Evolutionary conservation across 2,113 vertebrate genomes (phyloP).

Genomic region (Salvator merianae): DNA sequence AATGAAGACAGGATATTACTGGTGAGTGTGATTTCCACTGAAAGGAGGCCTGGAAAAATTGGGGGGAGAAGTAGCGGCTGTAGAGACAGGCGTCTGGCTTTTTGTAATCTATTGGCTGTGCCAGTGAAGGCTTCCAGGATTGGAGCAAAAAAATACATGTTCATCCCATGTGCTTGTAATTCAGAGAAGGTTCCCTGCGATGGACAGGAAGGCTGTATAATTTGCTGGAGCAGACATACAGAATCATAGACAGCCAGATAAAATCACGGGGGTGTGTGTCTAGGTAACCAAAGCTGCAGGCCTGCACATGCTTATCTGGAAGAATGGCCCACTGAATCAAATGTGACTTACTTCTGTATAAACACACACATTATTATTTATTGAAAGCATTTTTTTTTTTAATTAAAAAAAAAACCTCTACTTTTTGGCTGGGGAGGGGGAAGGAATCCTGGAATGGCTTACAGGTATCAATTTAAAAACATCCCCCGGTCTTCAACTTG

Average conservation of each 20-base stretch:
- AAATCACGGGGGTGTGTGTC: not conserved
- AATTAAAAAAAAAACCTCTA: no score
- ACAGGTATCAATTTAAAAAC: not conserved
- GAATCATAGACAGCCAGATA: not conserved
- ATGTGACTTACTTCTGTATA: not conserved
- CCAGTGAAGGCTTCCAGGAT: not conserved
- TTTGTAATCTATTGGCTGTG: not conserved
- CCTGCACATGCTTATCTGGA: not conserved
- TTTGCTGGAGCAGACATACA: not conserved
- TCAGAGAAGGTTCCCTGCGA: not conserved
- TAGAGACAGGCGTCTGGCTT: not conserved
- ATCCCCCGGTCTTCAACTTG: not conserved
- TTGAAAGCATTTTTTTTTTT: not conserved
- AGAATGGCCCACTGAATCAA: not conserved
- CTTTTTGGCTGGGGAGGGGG: no score
- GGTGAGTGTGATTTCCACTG: accelerated
- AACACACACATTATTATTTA: not conserved
- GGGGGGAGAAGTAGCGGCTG: not conserved
- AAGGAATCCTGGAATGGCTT: not conserved
- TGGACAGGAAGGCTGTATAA: not conserved
- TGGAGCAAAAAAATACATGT: conserved; percentile 11
- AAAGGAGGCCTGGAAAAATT: not conserved
- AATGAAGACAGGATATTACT: conserved; percentile 11
- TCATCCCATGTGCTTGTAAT: conserved; percentile 14
- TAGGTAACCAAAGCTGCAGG: not conserved